A percentile compares a stretch with the other conserved stretches of the same genome.
phyloP scores from a whole-genome alignment of 2,797 vertebrate genomes.

The Sebastes miniatus region DNA sequence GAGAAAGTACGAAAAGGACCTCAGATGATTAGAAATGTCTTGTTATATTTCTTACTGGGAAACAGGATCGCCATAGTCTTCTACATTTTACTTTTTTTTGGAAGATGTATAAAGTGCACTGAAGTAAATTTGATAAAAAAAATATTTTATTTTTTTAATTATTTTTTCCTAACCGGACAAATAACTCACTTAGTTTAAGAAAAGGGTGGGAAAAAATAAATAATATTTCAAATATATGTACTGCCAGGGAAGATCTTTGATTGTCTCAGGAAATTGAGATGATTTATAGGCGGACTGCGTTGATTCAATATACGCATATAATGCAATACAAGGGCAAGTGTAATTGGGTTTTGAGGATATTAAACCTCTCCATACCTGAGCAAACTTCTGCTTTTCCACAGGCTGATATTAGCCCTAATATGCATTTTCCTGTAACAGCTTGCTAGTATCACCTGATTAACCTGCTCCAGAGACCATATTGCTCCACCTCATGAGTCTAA shows the following conservation, averaged over 20 bases:
- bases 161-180: neutral
- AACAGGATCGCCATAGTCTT: neutral
- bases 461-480: slow-evolving; percentile 37
- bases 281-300: slow-evolving; percentile 62
- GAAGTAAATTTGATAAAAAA: neutral
- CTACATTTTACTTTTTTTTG: neutral
- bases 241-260: slow-evolving; percentile 47
- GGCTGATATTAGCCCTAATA: slow-evolving; percentile 53
- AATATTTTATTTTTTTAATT: too few relatives aligned
- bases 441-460: slow-evolving; percentile 60
- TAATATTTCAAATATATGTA: slow-evolving; percentile 33
- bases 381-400: slow-evolving; percentile 56
- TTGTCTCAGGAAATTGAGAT: slow-evolving; percentile 65
- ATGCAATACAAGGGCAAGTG: slow-evolving; percentile 68
- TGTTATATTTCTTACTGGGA: neutral
- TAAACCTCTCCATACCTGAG: slow-evolving; percentile 74
- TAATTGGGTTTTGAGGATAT: slow-evolving; percentile 73
- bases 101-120: neutral
- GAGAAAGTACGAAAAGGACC: neutral
- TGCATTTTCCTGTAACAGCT: slow-evolving; percentile 57
- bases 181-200: neutral
- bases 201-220: neutral
- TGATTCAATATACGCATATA: slow-evolving; percentile 73
- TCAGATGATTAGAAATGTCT: neutral
- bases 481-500: slow-evolving; percentile 12